Conservation (phyloP, 2,888 invertebrate species). For the Pseudococcus jackbeardsleyi region DNA sequence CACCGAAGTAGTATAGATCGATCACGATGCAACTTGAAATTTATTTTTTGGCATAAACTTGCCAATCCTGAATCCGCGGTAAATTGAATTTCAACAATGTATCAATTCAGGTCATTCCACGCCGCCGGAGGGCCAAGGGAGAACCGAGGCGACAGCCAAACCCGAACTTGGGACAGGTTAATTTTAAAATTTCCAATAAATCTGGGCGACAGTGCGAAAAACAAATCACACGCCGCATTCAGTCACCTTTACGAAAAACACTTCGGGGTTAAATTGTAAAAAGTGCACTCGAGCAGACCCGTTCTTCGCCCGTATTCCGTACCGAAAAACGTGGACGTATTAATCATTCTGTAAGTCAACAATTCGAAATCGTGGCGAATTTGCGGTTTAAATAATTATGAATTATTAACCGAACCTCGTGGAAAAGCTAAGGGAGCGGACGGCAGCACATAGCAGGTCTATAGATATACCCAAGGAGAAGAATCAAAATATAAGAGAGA, state of each 20-base stretch:
- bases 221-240: conserved; percentile 5
- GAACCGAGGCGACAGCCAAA: neutral
- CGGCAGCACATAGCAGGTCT: neutral
- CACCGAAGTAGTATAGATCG: no score
- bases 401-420: conserved; percentile 64
- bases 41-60: neutral
- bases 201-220: neutral
- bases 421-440: conserved; percentile 30
- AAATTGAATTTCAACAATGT: neutral
- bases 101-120: neutral
- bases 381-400: conserved; percentile 65
- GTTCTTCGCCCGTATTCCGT: neutral
- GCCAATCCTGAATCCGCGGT: neutral
- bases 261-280: conserved; percentile 40
- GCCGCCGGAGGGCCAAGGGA: neutral
- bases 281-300: conserved; percentile 20
- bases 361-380: conserved; percentile 63
- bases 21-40: neutral
- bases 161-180: neutral
- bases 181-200: neutral
- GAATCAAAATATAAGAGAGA: neutral
- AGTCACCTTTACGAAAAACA: neutral
- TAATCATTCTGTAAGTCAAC: conserved; percentile 62
- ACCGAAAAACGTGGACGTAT: conserved; percentile 53
- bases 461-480: neutral